phyloP scores from a whole-genome alignment of 2,113 vertebrate species.

The Gallinago jamesoni region DNA sequence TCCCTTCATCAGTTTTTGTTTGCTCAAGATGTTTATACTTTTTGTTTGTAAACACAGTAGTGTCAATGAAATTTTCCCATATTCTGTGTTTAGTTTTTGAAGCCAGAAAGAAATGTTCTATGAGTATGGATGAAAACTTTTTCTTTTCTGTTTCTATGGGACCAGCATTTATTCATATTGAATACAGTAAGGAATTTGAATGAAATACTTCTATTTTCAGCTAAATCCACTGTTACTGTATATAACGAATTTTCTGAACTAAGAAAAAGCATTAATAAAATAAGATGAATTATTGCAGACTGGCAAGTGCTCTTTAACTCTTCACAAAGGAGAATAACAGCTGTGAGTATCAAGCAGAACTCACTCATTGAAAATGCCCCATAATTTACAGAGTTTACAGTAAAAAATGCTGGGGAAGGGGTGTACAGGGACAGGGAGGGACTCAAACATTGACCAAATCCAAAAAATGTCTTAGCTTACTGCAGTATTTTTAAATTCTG shows the following conservation, averaged over 20 bases:
- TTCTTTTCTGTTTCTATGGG: not conserved
- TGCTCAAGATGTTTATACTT: not conserved
- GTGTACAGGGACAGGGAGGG: not conserved
- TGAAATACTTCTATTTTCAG: not conserved
- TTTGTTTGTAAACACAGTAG: constrained; percentile 39
- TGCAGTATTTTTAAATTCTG: not conserved
- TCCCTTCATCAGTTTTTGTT: not conserved
- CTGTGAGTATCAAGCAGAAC: constrained; percentile 39
- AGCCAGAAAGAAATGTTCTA: not conserved
- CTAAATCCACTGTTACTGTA: not conserved
- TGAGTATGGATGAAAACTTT: not conserved
- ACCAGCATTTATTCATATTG: not conserved
- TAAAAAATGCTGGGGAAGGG: not conserved
- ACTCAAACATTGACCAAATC: not conserved
- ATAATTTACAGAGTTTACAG: not conserved
- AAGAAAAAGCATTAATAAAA: not conserved
- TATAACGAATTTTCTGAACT: not conserved
- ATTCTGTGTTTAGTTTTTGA: not conserved
- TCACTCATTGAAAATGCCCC: not conserved
- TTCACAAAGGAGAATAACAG: not conserved
- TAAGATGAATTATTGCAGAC: not conserved
- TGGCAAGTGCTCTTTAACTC: constrained; percentile 12
- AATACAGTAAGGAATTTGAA: not conserved
- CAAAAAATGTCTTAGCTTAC: not conserved
- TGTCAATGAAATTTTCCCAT: not conserved